A percentile compares a stretch with the other conserved stretches of the same genome.
Evolutionary conservation across 2,797 vertebrate genomes (phyloP).

Genomic region (Acipenser ruthenus): DNA sequence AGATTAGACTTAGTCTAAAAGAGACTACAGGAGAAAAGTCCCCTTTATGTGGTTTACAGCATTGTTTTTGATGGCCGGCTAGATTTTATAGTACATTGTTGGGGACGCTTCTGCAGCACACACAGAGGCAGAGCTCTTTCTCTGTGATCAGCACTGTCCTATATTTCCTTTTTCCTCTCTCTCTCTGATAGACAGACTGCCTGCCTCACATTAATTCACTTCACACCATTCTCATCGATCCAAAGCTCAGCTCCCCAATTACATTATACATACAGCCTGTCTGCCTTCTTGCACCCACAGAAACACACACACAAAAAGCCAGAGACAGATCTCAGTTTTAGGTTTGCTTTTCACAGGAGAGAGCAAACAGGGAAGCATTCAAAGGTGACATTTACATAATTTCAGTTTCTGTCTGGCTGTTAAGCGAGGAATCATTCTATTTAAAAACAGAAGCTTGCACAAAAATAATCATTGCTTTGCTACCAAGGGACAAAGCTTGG

Average conservation of each 20-base stretch:
- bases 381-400: too few relatives aligned
- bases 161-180: constrained; percentile 10
- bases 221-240: constrained; percentile 63
- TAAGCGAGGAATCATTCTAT: background rate
- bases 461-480: background rate
- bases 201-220: constrained; percentile 63
- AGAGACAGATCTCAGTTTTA: constrained; percentile 13
- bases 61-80: background rate
- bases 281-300: constrained; percentile 57
- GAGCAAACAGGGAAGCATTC: background rate
- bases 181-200: constrained; percentile 59
- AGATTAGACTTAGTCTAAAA: background rate
- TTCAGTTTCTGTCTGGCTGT: too few relatives aligned
- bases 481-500: background rate
- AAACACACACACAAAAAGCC: constrained; percentile 59
- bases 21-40: background rate
- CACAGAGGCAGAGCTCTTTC: background rate
- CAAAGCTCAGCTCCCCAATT: constrained; percentile 50
- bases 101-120: background rate
- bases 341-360: background rate
- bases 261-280: constrained; percentile 58
- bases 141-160: constrained; percentile 1
- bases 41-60: background rate
- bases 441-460: background rate
- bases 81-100: background rate